Evolutionary conservation across 2,113 vertebrate species (phyloP).

Genomic region (Lagopus muta): DNA sequence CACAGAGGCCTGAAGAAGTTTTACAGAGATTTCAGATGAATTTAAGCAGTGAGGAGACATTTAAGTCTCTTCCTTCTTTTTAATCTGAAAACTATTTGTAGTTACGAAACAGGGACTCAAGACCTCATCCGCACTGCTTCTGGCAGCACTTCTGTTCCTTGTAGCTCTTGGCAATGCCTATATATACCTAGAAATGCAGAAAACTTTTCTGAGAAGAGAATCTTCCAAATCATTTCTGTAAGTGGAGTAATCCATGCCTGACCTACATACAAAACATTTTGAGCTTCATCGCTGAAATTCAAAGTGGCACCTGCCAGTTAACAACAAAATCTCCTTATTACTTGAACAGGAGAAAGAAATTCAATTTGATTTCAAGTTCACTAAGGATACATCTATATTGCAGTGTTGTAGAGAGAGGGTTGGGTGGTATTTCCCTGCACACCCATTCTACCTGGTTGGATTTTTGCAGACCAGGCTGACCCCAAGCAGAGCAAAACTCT

Average conservation of each 20-base stretch:
- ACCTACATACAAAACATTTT: conserved; percentile 41
- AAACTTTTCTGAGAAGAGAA: conserved; percentile 25
- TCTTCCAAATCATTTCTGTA: background rate
- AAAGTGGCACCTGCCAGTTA: conserved; percentile 59
- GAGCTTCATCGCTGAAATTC: conserved; percentile 36
- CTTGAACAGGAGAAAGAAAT: conserved; percentile 33
- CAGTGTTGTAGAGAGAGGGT: background rate
- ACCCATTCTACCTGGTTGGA: background rate
- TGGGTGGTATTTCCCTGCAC: background rate
- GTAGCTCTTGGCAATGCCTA: conserved; percentile 9
- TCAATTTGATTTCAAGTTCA: conserved; percentile 24
- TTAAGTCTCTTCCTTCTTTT: conserved; percentile 16
- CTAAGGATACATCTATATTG: conserved; percentile 25
- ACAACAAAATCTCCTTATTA: conserved; percentile 35
- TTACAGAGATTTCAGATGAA: background rate
- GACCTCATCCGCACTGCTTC: background rate
- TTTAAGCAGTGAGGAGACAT: background rate
- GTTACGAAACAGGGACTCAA: conserved; percentile 3
- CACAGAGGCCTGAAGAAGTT: background rate
- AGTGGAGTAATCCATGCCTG: conserved; percentile 50
- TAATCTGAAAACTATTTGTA: conserved; percentile 18
- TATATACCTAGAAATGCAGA: background rate
- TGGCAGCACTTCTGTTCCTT: conserved; percentile 16
- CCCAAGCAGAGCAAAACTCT: background rate
- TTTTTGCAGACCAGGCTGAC: background rate